phyloP scores from a whole-genome alignment of 2,888 invertebrate genomes.

The Junonia oenone region DNA sequence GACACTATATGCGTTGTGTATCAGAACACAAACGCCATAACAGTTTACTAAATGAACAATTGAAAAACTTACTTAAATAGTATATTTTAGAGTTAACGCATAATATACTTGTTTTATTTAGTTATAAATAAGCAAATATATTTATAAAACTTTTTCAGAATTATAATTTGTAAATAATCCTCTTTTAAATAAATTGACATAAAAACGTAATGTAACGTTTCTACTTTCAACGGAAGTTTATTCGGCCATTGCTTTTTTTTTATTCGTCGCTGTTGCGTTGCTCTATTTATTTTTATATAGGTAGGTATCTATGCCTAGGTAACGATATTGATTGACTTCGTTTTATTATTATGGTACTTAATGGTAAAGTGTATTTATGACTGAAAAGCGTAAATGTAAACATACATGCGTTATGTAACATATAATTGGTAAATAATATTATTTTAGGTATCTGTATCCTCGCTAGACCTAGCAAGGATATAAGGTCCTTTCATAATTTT shows the following conservation, averaged over 20 bases:
- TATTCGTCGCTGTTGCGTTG: slow-evolving; percentile 19
- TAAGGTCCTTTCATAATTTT: too few relatives aligned
- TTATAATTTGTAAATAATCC: background rate
- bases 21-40: slow-evolving; percentile 73
- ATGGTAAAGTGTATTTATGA: background rate
- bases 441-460: too few relatives aligned
- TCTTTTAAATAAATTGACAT: background rate
- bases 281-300: slow-evolving; percentile 13
- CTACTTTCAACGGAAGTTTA: slow-evolving; percentile 40
- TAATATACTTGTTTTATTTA: background rate
- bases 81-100: background rate
- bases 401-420: background rate
- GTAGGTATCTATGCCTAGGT: slow-evolving; percentile 3
- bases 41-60: slow-evolving; percentile 55
- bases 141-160: background rate
- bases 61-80: slow-evolving; percentile 25
- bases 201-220: slow-evolving; percentile 37
- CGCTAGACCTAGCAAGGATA: too few relatives aligned
- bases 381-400: background rate
- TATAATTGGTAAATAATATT: background rate
- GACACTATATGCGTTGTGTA: slow-evolving; percentile 70
- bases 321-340: background rate
- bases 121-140: background rate
- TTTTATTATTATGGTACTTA: background rate
- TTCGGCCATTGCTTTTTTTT: slow-evolving; percentile 28